phyloP scores from a whole-genome alignment of 2,113 vertebrate species.

The Nothocercus nigrocapillus region DNA sequence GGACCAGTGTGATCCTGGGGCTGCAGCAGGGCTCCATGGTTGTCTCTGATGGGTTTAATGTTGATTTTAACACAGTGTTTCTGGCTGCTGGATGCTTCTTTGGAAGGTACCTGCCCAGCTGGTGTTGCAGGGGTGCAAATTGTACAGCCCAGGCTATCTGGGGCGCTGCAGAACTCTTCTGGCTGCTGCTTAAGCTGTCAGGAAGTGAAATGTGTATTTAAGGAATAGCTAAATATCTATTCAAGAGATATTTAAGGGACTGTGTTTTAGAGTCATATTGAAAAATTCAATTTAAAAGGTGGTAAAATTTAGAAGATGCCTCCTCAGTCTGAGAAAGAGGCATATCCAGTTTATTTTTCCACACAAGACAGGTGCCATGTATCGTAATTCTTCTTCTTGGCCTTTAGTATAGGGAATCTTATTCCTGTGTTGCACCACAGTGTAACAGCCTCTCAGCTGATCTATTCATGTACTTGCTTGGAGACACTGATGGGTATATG shows the following conservation, averaged over 20 bases:
- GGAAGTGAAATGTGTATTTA: neutral
- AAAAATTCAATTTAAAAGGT: neutral
- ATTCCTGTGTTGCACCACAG: neutral
- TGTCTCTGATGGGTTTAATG: neutral
- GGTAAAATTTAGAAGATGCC: neutral
- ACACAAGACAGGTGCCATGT: neutral
- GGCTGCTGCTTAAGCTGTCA: neutral
- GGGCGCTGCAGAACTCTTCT: neutral
- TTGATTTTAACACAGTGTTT: neutral
- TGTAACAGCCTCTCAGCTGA: neutral
- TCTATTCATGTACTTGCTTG: neutral
- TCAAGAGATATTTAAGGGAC: neutral
- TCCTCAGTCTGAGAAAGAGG: neutral
- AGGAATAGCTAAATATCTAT: neutral
- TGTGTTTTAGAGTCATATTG: neutral
- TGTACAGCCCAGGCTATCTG: neutral
- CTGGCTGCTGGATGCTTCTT: neutral
- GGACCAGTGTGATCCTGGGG: neutral
- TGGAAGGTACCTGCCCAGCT: neutral
- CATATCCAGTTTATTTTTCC: neutral
- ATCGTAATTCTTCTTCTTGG: neutral
- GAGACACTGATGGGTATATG: neutral
- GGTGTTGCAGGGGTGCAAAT: neutral
- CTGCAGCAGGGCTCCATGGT: too few relatives aligned
- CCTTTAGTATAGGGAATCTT: neutral